phyloP scores from a whole-genome alignment of 2,113 vertebrate genomes.

The Mormyrus iriodes region DNA sequence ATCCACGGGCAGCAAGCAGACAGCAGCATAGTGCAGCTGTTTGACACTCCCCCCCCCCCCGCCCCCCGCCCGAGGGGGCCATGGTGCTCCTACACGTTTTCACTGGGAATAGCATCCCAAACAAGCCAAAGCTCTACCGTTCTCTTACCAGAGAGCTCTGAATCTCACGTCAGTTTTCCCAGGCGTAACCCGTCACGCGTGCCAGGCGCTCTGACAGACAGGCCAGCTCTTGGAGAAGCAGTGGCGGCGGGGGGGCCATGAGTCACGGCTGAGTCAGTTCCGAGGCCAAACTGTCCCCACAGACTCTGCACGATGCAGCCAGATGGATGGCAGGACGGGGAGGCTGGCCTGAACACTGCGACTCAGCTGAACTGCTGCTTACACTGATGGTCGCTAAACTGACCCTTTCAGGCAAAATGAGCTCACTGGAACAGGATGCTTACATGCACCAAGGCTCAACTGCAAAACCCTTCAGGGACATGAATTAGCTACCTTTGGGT shows the following conservation, averaged over 20 bases:
- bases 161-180: not conserved
- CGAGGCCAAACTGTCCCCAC: not conserved
- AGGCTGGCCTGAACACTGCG: not conserved
- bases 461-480: not conserved
- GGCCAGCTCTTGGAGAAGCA: not conserved
- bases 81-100: not conserved
- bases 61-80: too few species aligned
- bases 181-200: not conserved
- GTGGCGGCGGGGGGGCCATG: not conserved
- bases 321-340: not conserved
- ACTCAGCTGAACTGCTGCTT: not conserved
- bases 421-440: not conserved
- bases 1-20: not conserved
- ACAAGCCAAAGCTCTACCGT: not conserved
- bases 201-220: not conserved
- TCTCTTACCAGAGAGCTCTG: not conserved
- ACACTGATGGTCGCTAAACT: not conserved
- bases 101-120: not conserved
- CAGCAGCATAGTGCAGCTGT: not conserved
- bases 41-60: too few species aligned
- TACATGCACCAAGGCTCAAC: not conserved
- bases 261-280: constrained; percentile 14
- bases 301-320: not conserved
- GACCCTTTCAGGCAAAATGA: not conserved
- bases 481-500: not conserved